Conservation (phyloP, 2,888 invertebrate genomes). For the Protophormia terraenovae region DNA sequence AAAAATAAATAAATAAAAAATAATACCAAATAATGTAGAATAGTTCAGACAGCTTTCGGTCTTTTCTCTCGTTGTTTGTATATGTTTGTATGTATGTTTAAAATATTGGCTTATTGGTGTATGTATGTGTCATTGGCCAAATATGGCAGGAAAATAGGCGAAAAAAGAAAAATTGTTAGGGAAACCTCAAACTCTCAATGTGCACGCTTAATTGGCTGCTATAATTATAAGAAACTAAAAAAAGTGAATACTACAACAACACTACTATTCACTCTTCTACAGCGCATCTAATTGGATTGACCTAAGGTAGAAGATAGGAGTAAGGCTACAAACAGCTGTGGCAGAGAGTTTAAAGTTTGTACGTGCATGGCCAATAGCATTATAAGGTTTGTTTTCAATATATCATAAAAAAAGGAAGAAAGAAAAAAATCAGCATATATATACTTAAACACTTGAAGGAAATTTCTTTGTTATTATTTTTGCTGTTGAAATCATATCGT, state of each 20-base stretch:
- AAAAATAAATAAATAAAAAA: slow-evolving; percentile 9
- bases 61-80: slow-evolving; percentile 31
- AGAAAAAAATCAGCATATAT: slow-evolving; percentile 63
- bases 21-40: slow-evolving; percentile 54
- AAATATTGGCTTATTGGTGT: no score
- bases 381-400: slow-evolving; percentile 63
- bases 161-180: slow-evolving; percentile 74
- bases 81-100: slow-evolving; percentile 26
- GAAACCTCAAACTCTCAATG: slow-evolving; percentile 64
- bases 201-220: slow-evolving; percentile 68
- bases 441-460: slow-evolving; percentile 58
- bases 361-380: slow-evolving; percentile 68
- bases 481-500: slow-evolving; percentile 48
- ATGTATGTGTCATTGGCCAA: slow-evolving; percentile 72
- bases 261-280: slow-evolving; percentile 46
- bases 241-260: slow-evolving; percentile 33
- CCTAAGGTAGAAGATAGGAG: slow-evolving; percentile 65
- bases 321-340: slow-evolving; percentile 63
- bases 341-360: slow-evolving; percentile 65
- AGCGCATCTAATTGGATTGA: slow-evolving; percentile 73
- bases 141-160: slow-evolving; percentile 70
- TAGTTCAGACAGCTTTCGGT: slow-evolving; percentile 64
- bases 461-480: slow-evolving; percentile 31
- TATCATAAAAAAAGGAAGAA: slow-evolving; percentile 62
- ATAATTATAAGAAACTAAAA: slow-evolving; percentile 64